phyloP scores from a whole-genome alignment of 2,113 vertebrate species.

The Myotis brandtii region DNA sequence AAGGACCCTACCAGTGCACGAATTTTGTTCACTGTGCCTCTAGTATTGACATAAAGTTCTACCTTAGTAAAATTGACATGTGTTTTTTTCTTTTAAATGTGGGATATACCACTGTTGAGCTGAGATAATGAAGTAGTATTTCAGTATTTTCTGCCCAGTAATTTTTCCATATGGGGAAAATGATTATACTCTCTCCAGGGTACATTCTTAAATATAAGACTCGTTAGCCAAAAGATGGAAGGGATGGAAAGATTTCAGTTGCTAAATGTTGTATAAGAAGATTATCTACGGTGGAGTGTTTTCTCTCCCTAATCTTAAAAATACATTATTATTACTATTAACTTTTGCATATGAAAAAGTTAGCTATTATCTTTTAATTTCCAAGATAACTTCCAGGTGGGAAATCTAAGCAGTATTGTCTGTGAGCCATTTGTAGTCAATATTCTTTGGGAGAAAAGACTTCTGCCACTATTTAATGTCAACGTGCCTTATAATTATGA shows the following conservation, averaged over 20 bases:
- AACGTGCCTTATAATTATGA: neutral
- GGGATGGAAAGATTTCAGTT: neutral
- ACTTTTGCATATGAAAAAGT: neutral
- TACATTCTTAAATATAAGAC: constrained; percentile 3
- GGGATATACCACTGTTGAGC: neutral
- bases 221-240: constrained; percentile 14
- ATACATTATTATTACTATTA: neutral
- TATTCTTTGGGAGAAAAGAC: neutral
- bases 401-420: neutral
- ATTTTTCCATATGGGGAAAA: neutral
- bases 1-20: too few species aligned
- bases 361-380: constrained; percentile 9
- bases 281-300: neutral
- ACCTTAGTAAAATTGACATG: neutral
- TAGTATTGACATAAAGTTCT: neutral
- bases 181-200: neutral
- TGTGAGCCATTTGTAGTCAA: neutral
- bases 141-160: neutral
- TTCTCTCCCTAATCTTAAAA: neutral
- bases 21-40: too few species aligned
- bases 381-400: neutral
- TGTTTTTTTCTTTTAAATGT: neutral
- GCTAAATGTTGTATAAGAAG: neutral
- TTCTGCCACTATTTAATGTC: neutral
- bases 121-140: neutral